Base-by-base conservation (phyloP, 2,888 invertebrate genomes). In the Hypercompe scribonia region DNA sequence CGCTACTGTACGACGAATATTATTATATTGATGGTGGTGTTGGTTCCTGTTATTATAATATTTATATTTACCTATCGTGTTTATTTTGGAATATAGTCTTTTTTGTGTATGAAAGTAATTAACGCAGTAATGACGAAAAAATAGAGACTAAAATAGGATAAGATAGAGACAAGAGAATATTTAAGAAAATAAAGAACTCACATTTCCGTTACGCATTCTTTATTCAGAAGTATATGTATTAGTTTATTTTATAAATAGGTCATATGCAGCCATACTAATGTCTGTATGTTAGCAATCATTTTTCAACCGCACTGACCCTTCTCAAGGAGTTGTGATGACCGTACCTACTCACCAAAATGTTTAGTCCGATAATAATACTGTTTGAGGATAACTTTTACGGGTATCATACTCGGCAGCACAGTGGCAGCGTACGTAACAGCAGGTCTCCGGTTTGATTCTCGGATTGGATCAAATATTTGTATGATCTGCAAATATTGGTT, bases 21-120 rank as follows among this genome's bases (percentile, higher is more conserved):
- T n/a, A 54, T n/a, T 54, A 54, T 87, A 87, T n/a, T n/a, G n/a
- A n/a, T n/a, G n/a, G n/a, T n/a, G n/a, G n/a, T n/a, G n/a, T n/a
- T n/a, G n/a, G n/a, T n/a, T n/a, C n/a, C n/a, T n/a, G n/a, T n/a
- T n/a, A n/a, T n/a, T n/a, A n/a, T n/a, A n/a, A n/a, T n/a, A n/a
- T n/a, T n/a, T n/a, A 90, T 93, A 93, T 93, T 93, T 92, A n/a
- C 50, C 24, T 24, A 92, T 92, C 84, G 90, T 85, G 86, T 86
- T 91, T 92, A 91, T 93, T 93, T 91, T 82, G 84, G 84, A 90
- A 88, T 88, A 89, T 86, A 86, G 87, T 87, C 85, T 88, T 82
- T 79, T 84, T 78, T 34, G 34, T 54, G 50, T 36, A 28, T 78
- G 79, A 77, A 85, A 87, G 85, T 87, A 87, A 88, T 88, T 87